These are phyloP conservation scores for Amazona guildingii DNA, from an alignment of 2,113 vertebrate species.

Conservation along the genomic window DNA sequence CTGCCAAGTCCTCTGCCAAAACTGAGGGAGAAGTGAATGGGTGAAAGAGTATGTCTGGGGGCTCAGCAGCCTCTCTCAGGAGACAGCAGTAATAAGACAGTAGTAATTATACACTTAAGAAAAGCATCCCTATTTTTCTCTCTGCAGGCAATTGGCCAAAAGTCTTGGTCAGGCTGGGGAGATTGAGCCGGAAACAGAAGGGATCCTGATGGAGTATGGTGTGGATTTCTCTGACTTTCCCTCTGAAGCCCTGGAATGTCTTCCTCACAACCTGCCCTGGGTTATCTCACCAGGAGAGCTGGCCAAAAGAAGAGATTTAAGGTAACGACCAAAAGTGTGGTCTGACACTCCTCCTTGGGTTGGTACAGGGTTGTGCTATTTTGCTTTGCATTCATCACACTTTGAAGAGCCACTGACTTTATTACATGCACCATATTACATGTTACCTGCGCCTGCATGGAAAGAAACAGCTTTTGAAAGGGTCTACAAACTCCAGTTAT, in stretches of 20 bases:
- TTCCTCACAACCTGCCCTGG: constrained; percentile 89
- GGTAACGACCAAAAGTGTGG: constrained; percentile 65
- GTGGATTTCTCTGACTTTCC: constrained; percentile 94
- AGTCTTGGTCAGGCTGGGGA: constrained; percentile 94
- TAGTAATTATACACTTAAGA: neutral
- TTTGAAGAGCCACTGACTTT: neutral
- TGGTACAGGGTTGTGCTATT: neutral
- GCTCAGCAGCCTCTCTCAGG: neutral
- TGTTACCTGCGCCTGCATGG: neutral
- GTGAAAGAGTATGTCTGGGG: neutral
- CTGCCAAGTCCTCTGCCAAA: neutral
- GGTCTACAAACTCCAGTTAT: neutral
- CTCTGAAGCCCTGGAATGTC: constrained; percentile 84
- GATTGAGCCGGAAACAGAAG: constrained; percentile 96
- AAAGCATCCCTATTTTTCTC: neutral
- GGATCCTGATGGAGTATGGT: constrained; percentile 90
- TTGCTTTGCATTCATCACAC: neutral
- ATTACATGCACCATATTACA: neutral
- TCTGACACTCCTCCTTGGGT: neutral
- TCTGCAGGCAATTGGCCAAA: constrained; percentile 84
- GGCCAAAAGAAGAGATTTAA: constrained; percentile 85
- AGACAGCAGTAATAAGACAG: neutral
- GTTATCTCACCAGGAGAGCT: constrained; percentile 84
- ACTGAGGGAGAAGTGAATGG: neutral
- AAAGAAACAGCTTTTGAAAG: neutral